Conservation (phyloP, 2,888 invertebrate genomes). For the Agonopterix subpropinquella region DNA sequence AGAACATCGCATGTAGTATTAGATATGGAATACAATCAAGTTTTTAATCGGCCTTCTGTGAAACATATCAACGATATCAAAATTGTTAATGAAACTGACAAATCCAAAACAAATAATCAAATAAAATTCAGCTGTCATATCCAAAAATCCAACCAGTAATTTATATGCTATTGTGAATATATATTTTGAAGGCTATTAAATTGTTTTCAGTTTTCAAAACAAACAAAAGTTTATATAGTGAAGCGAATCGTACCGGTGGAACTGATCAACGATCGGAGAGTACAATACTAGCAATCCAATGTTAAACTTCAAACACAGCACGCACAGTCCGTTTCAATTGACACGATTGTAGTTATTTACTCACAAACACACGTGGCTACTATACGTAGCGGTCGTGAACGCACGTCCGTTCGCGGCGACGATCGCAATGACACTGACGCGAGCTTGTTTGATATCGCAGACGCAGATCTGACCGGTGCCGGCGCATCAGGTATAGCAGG, state of each 20-base stretch:
- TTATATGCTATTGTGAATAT: too few relatives aligned
- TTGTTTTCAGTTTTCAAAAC: constrained; percentile 17
- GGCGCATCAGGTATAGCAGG: constrained; percentile 50
- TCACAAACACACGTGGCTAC: constrained; percentile 55
- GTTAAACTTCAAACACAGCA: constrained; percentile 15
- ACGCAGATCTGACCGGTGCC: constrained; percentile 30
- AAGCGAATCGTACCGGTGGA: constrained; percentile 33
- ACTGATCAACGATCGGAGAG: constrained; percentile 23
- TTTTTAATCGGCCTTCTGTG: too few relatives aligned
- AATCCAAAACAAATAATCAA: not conserved
- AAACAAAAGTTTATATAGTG: constrained; percentile 42
- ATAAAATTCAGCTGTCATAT: too few relatives aligned
- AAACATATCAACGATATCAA: not conserved
- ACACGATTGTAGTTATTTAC: constrained; percentile 42
- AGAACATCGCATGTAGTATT: too few relatives aligned
- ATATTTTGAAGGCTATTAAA: not conserved
- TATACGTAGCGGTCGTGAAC: constrained; percentile 15
- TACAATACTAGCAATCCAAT: constrained; percentile 43
- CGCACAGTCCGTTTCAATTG: constrained; percentile 35
- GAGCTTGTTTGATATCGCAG: constrained; percentile 18
- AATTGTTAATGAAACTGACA: not conserved
- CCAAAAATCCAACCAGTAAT: too few relatives aligned
- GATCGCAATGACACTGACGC: constrained; percentile 46
- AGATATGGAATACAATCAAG: too few relatives aligned
- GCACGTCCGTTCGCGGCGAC: constrained; percentile 39